Conservation (phyloP, 2,113 vertebrate genomes). For the Dasyurus viverrinus region DNA sequence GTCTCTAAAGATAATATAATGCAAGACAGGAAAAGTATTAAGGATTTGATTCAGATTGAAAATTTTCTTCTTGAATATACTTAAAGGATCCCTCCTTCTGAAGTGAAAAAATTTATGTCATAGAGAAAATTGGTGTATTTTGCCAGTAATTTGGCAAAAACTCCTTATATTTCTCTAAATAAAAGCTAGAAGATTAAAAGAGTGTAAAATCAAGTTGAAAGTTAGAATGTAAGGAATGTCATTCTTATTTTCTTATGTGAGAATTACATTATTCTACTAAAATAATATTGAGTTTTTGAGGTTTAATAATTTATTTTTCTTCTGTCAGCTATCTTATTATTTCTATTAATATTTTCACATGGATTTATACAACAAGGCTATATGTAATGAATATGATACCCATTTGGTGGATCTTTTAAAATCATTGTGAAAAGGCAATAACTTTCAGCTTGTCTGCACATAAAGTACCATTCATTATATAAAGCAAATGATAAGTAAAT, state of each 20-base stretch:
- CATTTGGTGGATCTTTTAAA: neutral
- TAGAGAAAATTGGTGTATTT: neutral
- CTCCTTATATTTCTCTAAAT: neutral
- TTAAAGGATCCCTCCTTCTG: neutral
- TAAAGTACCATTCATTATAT: neutral
- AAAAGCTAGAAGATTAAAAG: slow-evolving; percentile 15
- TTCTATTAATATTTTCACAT: neutral
- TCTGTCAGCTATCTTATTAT: neutral
- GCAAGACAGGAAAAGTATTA: neutral
- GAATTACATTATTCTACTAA: neutral
- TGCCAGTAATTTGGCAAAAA: slow-evolving; percentile 8
- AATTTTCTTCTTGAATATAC: neutral
- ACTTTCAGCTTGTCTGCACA: neutral
- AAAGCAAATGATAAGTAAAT: neutral
- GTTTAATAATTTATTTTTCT: slow-evolving; percentile 17
- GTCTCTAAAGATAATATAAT: neutral
- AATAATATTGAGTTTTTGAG: neutral
- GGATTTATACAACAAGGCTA: neutral
- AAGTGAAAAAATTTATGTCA: neutral
- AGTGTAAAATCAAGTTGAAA: slow-evolving; percentile 2
- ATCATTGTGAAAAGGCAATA: neutral
- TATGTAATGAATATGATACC: neutral
- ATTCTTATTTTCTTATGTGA: neutral
- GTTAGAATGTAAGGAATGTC: neutral
- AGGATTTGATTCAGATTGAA: neutral